A percentile compares a stretch with the other conserved stretches of the same genome.
Evolutionary conservation across 2,797 vertebrate species (phyloP).

Genomic region (Serranus cabrilla): DNA sequence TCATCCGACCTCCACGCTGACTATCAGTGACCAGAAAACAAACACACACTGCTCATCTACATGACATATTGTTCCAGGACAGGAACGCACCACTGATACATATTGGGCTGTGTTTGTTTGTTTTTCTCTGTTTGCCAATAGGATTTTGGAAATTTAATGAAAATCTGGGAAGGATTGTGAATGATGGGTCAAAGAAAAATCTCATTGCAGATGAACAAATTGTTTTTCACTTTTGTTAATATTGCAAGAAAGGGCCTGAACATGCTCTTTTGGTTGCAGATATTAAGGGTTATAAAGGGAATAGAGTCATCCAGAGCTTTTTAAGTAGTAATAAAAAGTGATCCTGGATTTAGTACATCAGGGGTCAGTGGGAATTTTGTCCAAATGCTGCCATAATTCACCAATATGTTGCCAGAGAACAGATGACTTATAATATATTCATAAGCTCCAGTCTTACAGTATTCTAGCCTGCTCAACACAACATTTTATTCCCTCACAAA

Average conservation of each 20-base stretch:
- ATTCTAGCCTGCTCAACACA: background rate
- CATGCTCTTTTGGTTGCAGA: background rate
- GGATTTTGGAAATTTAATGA: too few relatives aligned
- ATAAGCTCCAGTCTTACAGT: background rate
- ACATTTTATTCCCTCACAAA: background rate
- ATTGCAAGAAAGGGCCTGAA: too few relatives aligned
- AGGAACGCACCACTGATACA: background rate
- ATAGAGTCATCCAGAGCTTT: background rate
- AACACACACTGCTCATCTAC: background rate
- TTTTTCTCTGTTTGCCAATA: too few relatives aligned
- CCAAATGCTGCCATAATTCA: background rate
- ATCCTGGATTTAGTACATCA: background rate
- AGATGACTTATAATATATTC: background rate
- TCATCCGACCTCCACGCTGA: constrained; percentile 25
- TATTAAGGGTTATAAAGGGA: background rate
- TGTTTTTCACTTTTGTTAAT: too few relatives aligned
- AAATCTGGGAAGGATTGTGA: too few relatives aligned
- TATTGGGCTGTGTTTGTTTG: too few relatives aligned
- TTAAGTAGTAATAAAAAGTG: background rate
- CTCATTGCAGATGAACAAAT: too few relatives aligned
- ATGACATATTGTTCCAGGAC: background rate
- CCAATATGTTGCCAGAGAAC: background rate
- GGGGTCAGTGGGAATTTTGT: background rate
- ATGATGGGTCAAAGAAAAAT: too few relatives aligned
- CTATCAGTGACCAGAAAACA: constrained; percentile 14